Conservation (phyloP, 2,797 vertebrate species). For the Diglossa cyanea region DNA sequence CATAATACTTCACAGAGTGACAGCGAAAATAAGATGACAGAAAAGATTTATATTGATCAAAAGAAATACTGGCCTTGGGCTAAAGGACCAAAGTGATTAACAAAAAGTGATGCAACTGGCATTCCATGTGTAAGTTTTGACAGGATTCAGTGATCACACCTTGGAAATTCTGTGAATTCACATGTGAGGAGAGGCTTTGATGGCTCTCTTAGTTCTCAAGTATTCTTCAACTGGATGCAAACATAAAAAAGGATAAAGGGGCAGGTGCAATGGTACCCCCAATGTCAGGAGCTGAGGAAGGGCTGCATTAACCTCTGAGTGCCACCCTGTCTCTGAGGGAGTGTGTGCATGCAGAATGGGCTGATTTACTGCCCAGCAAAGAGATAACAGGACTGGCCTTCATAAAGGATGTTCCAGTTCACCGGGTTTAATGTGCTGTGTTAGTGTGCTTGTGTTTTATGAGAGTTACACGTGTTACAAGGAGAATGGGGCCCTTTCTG, state of each 20-base stretch:
- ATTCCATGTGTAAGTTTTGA: neutral
- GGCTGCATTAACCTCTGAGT: neutral
- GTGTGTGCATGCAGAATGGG: neutral
- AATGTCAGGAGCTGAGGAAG: neutral
- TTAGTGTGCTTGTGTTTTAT: neutral
- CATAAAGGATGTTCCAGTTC: neutral
- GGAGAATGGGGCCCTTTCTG: neutral
- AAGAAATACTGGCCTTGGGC: constrained; percentile 49
- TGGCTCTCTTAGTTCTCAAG: neutral
- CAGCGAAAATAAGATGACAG: constrained; percentile 40
- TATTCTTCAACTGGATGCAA: neutral
- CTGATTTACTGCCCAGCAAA: neutral
- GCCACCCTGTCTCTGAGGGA: neutral
- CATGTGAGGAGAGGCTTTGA: neutral
- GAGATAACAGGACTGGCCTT: neutral
- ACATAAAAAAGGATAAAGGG: neutral
- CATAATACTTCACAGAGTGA: constrained; percentile 8
- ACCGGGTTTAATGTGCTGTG: neutral
- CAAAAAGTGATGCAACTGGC: neutral
- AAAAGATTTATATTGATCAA: constrained; percentile 43
- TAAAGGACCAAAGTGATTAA: constrained; percentile 41
- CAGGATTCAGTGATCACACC: neutral
- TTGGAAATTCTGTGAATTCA: constrained; percentile 8
- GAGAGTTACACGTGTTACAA: neutral
- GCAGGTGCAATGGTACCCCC: neutral